phyloP scores from a whole-genome alignment of 2,113 vertebrate genomes.

The Parotia lawesii region DNA sequence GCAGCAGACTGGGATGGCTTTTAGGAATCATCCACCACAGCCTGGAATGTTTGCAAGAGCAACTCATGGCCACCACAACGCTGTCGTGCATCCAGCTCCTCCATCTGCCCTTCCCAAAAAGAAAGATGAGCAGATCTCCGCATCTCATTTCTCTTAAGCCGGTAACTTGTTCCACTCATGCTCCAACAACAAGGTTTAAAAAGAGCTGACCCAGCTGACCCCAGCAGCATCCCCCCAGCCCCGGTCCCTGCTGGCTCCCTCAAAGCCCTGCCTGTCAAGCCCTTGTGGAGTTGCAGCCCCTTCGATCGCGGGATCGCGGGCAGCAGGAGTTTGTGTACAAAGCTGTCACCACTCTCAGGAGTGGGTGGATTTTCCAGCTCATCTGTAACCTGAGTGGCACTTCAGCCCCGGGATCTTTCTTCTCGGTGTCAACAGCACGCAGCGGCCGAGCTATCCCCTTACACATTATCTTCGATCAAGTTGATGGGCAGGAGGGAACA shows the following conservation, averaged over 20 bases:
- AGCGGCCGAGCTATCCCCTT: constrained; percentile 29
- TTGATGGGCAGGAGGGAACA: constrained; percentile 58
- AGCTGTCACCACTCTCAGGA: constrained; percentile 63
- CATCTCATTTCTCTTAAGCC: background rate
- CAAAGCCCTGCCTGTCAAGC: background rate
- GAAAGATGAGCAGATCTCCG: background rate
- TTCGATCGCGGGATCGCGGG: background rate
- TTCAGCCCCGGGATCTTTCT: constrained; percentile 62
- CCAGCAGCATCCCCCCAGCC: background rate
- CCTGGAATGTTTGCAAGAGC: background rate
- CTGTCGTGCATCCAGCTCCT: background rate
- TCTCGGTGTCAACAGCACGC: constrained; percentile 63
- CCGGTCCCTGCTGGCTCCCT: background rate
- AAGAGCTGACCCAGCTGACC: background rate
- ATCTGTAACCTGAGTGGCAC: constrained; percentile 68
- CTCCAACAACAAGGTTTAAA: background rate
- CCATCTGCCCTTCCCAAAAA: background rate
- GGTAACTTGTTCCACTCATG: background rate
- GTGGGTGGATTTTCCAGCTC: constrained; percentile 67
- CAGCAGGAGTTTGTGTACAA: constrained; percentile 53
- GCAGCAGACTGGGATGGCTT: background rate
- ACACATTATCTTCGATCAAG: constrained; percentile 57
- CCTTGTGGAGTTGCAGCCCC: background rate
- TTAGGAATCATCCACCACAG: background rate
- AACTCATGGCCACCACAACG: accelerated